Evolutionary conservation across 37 sponge, comb jelly and placozoan genomes (phyloP).

Genomic region (Aphrocallistes beatrix): DNA sequence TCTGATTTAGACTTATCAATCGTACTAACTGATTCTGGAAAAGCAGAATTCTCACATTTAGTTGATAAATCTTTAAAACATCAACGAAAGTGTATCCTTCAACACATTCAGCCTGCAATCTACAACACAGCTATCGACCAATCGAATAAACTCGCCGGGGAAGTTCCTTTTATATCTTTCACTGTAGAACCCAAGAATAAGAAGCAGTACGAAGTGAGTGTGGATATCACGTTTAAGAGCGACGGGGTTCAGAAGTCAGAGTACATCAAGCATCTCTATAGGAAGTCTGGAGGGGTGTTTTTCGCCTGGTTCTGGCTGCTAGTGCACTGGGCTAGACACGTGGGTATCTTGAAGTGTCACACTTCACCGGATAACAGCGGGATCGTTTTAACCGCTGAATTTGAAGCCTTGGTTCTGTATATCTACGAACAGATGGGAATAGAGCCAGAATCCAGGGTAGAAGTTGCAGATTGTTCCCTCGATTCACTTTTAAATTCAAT

Average conservation of each 20-base stretch:
- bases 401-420: not conserved
- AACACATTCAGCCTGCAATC: not conserved
- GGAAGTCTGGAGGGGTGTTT: not conserved
- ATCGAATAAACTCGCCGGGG: not conserved
- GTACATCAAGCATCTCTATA: not conserved
- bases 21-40: not conserved
- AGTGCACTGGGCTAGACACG: slow-evolving; percentile 6
- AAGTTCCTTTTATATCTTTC: not conserved
- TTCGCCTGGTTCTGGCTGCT: not conserved
- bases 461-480: not conserved
- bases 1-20: not conserved
- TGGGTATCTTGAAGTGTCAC: not conserved
- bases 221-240: not conserved
- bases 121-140: not conserved
- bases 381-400: not conserved
- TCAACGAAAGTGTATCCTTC: not conserved
- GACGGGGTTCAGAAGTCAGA: not conserved
- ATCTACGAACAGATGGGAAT: not conserved
- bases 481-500: not conserved
- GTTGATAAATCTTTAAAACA: not conserved
- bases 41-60: too few species aligned
- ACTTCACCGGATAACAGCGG: not conserved
- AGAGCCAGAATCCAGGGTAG: not conserved
- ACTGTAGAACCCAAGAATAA: not conserved
- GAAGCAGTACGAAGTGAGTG: not conserved